Percentiles rank a stretch among this genome's conserved stretches.
These are phyloP conservation scores for Octonoba sinensis DNA, from an alignment of 2,888 invertebrate species.

Conservation along the genomic window DNA sequence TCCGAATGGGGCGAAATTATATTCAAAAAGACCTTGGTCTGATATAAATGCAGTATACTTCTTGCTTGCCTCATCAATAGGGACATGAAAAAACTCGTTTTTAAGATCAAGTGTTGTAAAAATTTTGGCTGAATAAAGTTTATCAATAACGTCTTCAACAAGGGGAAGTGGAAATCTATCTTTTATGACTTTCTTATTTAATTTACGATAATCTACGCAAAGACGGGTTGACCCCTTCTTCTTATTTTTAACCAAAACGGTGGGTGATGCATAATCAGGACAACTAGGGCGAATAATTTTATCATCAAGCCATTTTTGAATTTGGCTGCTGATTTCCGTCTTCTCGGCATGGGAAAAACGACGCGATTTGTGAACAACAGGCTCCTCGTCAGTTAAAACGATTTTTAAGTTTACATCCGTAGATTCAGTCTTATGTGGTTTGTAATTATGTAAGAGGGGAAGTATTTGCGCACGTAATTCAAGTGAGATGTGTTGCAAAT, in stretches of 20 bases:
- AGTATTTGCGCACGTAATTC: neutral
- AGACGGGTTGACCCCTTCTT: neutral
- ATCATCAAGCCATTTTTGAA: too few species aligned
- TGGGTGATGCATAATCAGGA: too few species aligned
- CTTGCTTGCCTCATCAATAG: constrained; percentile 3
- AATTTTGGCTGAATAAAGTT: constrained; percentile 5
- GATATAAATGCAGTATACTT: too few species aligned
- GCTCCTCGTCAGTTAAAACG: neutral
- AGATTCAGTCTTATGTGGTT: neutral
- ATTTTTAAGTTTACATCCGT: neutral
- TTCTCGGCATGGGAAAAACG: neutral
- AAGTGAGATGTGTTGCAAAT: neutral
- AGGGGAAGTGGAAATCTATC: constrained; percentile 12
- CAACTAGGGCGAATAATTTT: too few species aligned
- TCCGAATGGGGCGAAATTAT: too few species aligned
- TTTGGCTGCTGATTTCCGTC: neutral
- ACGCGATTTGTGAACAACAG: too few species aligned
- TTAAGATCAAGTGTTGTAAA: constrained; percentile 29
- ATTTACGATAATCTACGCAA: constrained; percentile 24
- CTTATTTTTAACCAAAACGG: constrained; percentile 32
- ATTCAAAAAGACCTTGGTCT: too few species aligned
- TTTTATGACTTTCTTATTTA: constrained; percentile 19
- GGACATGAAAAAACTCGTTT: constrained; percentile 30
- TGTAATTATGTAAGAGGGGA: neutral
- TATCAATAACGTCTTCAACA: constrained; percentile 23